A percentile compares a stretch with the other conserved stretches of the same genome.
Evolutionary conservation across 2,113 vertebrate species (phyloP).

Genomic region (Pandion haliaetus): DNA sequence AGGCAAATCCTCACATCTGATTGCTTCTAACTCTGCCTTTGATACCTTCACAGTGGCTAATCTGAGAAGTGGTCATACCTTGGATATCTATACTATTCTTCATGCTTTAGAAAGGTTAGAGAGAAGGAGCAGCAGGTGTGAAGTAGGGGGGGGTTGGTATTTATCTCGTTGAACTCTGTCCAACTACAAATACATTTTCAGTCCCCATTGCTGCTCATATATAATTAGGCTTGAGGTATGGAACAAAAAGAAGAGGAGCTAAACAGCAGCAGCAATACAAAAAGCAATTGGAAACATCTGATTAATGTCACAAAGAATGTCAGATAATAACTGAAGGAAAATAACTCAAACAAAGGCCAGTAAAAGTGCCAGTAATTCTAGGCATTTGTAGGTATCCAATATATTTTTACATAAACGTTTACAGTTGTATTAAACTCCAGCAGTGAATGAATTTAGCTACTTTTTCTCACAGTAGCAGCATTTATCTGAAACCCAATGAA

Average conservation of each 20-base stretch:
- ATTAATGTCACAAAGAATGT: not conserved
- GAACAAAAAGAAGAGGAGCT: not conserved
- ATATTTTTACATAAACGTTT: constrained; percentile 52
- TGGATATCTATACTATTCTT: not conserved
- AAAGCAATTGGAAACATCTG: constrained; percentile 2
- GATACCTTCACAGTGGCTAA: not conserved
- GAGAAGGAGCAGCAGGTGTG: not conserved
- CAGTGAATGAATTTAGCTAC: constrained; percentile 21
- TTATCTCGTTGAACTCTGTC: not conserved
- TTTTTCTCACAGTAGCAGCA: not conserved
- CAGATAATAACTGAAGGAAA: not conserved
- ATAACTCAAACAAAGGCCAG: not conserved
- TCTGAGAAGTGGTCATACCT: not conserved
- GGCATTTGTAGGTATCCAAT: not conserved
- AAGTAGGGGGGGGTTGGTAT: not conserved
- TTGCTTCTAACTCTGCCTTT: not conserved
- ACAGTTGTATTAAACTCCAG: constrained; percentile 12
- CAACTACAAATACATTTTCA: not conserved
- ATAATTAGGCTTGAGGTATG: not conserved
- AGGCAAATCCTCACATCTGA: not conserved
- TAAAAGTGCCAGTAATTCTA: not conserved
- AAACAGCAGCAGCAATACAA: not conserved
- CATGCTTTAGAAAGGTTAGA: not conserved
- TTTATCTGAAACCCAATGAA: constrained; percentile 7
- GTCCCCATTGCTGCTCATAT: not conserved